A percentile compares a stretch with the other conserved stretches of the same genome.
phyloP scores from a whole-genome alignment of 2,797 vertebrate species.

The Allobates femoralis region DNA sequence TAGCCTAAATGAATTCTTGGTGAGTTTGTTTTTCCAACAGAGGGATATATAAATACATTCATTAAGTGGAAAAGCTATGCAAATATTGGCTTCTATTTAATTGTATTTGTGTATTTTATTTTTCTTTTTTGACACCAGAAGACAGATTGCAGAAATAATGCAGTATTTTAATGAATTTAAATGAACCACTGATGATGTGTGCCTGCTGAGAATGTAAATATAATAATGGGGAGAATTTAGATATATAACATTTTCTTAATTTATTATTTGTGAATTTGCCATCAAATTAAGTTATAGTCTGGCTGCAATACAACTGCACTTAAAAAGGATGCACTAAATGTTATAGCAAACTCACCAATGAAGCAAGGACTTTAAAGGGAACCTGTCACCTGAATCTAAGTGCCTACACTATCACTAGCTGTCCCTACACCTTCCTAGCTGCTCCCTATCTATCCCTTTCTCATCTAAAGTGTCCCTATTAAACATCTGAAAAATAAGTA shows the following conservation, averaged over 20 bases:
- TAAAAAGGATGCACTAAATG: no score
- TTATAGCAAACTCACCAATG: no score
- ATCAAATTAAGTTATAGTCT: not conserved
- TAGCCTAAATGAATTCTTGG: slow-evolving; percentile 33
- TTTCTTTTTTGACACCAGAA: slow-evolving; percentile 26
- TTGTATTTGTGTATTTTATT: slow-evolving; percentile 47
- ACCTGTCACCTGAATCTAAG: no score
- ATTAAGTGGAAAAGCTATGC: slow-evolving; percentile 51
- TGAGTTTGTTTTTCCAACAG: slow-evolving; percentile 44
- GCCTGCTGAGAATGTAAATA: slow-evolving; percentile 9
- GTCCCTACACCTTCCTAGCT: no score
- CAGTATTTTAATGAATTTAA: slow-evolving; percentile 50
- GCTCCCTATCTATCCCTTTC: no score
- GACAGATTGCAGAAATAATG: slow-evolving; percentile 47
- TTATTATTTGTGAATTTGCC: not conserved
- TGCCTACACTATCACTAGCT: no score
- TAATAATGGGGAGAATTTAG: not conserved
- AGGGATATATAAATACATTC: slow-evolving; percentile 43
- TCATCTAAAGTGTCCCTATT: no score
- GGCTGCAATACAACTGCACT: not conserved
- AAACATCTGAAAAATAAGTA: no score
- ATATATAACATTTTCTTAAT: not conserved
- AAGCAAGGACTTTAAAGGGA: no score
- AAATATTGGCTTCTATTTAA: slow-evolving; percentile 54
- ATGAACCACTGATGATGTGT: slow-evolving; percentile 40